Percentiles rank a stretch among this genome's conserved stretches.
Conservation (phyloP, 2,113 vertebrate species). For the Dipodomys spectabilis region DNA sequence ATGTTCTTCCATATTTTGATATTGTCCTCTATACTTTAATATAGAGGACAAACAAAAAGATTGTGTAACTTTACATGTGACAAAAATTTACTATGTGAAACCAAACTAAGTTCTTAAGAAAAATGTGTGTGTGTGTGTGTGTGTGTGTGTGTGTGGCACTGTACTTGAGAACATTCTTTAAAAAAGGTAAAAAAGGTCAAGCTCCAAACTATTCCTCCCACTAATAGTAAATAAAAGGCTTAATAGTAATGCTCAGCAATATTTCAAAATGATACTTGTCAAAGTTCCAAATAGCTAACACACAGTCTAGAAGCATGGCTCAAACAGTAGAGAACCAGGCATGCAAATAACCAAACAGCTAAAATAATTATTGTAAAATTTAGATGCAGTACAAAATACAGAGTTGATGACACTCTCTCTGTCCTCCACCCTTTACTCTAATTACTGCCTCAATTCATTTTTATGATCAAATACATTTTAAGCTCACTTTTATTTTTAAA, state of each 20-base stretch:
- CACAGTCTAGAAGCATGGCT: too few relatives aligned
- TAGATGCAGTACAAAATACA: not conserved
- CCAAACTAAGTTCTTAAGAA: slow-evolving; percentile 17
- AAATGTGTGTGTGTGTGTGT: not conserved
- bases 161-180: not conserved
- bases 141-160: too few relatives aligned
- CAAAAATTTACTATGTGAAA: slow-evolving; percentile 6
- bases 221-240: not conserved
- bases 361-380: not conserved
- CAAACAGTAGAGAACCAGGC: too few relatives aligned
- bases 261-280: not conserved
- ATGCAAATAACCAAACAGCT: not conserved
- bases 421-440: not conserved
- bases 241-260: not conserved
- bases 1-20: not conserved
- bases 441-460: not conserved
- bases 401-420: not conserved
- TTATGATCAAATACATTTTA: not conserved
- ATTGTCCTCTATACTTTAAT: not conserved
- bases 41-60: slow-evolving; percentile 33
- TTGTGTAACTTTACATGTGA: slow-evolving; percentile 12
- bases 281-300: not conserved
- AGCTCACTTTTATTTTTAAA: slow-evolving; percentile 56
- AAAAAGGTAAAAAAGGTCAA: not conserved
- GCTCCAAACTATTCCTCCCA: not conserved